Conservation (phyloP, 1,140 invertebrate genomes). For the Drosophila carrolli region DNA sequence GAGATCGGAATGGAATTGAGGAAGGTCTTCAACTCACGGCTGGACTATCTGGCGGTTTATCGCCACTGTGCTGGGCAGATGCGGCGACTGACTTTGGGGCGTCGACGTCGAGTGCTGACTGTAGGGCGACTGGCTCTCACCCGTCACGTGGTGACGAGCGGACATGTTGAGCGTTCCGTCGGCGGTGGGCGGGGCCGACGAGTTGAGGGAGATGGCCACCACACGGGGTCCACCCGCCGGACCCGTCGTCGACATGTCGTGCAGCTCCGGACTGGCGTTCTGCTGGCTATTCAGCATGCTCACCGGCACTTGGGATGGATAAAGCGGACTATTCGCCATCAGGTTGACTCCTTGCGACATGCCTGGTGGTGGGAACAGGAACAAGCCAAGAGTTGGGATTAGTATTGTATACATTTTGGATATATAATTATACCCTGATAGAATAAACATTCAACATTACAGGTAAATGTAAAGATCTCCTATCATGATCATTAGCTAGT, state of each 20-base stretch:
- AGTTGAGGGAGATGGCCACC: constrained; percentile 52
- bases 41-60: constrained; percentile 84
- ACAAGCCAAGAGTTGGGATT: constrained; percentile 7
- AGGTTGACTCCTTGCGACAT: constrained; percentile 67
- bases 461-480: too few relatives aligned
- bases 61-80: constrained; percentile 74
- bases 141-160: constrained; percentile 71
- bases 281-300: constrained; percentile 50
- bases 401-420: neutral
- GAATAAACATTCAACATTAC: too few relatives aligned
- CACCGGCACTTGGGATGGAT: constrained; percentile 73
- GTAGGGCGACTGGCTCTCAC: constrained; percentile 76
- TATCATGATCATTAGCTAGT: too few relatives aligned
- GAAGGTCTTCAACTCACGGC: constrained; percentile 64
- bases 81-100: constrained; percentile 83
- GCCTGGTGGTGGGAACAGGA: constrained; percentile 37
- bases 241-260: constrained; percentile 74
- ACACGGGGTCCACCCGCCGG: constrained; percentile 43
- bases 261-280: constrained; percentile 68
- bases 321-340: constrained; percentile 60
- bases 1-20: neutral
- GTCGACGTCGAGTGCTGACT: constrained; percentile 70
- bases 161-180: constrained; percentile 74
- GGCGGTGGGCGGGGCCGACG: constrained; percentile 43
- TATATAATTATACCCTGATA: too few relatives aligned